phyloP scores from a whole-genome alignment of 2,888 invertebrate species.

The Orthosia incerta region DNA sequence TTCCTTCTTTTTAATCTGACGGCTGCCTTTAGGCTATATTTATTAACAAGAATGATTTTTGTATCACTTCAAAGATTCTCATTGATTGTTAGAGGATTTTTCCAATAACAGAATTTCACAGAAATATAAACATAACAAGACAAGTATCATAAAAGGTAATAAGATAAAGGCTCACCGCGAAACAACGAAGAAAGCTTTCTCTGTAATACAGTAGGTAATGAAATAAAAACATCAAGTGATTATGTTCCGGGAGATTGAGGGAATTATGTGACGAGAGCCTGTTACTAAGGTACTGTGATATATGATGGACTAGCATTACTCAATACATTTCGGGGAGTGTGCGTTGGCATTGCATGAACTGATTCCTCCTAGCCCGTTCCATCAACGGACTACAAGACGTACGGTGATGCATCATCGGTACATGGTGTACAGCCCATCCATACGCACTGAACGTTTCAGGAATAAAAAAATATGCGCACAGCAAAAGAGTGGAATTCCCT shows the following conservation, averaged over 20 bases:
- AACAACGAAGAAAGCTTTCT: conserved; percentile 28
- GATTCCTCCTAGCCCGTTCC: too few species aligned
- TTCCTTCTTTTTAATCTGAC: too few species aligned
- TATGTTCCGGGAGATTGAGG: conserved; percentile 25
- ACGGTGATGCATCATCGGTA: too few species aligned
- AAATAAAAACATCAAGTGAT: conserved; percentile 49
- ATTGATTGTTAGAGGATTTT: neutral
- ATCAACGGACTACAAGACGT: too few species aligned
- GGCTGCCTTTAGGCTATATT: neutral
- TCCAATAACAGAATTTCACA: neutral
- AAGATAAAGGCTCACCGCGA: conserved; percentile 20
- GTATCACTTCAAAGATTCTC: neutral
- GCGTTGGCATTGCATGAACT: too few species aligned
- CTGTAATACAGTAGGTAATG: conserved; percentile 30
- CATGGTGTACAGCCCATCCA: too few species aligned
- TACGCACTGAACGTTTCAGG: too few species aligned
- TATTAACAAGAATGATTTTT: neutral
- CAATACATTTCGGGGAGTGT: too few species aligned
- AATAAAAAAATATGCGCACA: too few species aligned
- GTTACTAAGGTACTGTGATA: conserved; percentile 16
- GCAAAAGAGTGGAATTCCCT: too few species aligned
- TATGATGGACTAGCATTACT: neutral
- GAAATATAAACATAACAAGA: conserved; percentile 11
- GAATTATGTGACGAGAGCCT: conserved; percentile 9
- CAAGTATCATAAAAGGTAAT: conserved; percentile 37